A percentile compares a stretch with the other conserved stretches of the same genome.
Evolutionary conservation across 2,888 invertebrate species (phyloP).

Genomic region (Tinea trinotella): DNA sequence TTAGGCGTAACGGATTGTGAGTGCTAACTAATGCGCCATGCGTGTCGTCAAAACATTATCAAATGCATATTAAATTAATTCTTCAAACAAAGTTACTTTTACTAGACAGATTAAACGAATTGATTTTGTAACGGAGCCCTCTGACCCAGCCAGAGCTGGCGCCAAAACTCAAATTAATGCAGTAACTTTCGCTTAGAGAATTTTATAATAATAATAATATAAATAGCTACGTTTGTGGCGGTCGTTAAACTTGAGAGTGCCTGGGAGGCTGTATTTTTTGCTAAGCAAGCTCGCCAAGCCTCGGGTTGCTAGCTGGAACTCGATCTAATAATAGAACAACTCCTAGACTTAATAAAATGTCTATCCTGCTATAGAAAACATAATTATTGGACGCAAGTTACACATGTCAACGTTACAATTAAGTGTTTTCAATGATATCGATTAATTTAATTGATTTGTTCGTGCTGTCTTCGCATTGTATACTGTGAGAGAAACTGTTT

Average conservation of each 20-base stretch:
- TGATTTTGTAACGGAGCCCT: slow-evolving; percentile 4
- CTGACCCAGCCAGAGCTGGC: slow-evolving; percentile 6
- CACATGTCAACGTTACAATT: slow-evolving; percentile 1
- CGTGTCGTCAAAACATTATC: no score
- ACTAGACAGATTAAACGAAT: not conserved
- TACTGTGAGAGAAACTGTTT: slow-evolving; percentile 14
- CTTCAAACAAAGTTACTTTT: no score
- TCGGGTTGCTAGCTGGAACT: slow-evolving; percentile 46
- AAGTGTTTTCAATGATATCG: slow-evolving; percentile 1
- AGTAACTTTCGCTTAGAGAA: slow-evolving; percentile 42
- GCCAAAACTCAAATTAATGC: slow-evolving; percentile 24
- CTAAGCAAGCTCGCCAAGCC: slow-evolving; percentile 43
- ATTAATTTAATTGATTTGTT: slow-evolving; percentile 6
- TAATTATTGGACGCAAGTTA: not conserved
- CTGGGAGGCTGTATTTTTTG: slow-evolving; percentile 39
- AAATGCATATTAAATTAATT: no score
- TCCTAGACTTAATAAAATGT: not conserved
- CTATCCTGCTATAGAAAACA: not conserved
- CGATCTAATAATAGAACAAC: slow-evolving; percentile 54
- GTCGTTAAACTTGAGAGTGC: slow-evolving; percentile 45
- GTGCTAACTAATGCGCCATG: no score
- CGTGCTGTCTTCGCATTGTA: slow-evolving; percentile 11
- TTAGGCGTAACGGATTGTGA: no score
- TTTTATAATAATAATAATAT: slow-evolving; percentile 41
- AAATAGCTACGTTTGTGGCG: slow-evolving; percentile 29